Conservation (phyloP, 1,140 invertebrate species). For the Drosophila azteca region DNA sequence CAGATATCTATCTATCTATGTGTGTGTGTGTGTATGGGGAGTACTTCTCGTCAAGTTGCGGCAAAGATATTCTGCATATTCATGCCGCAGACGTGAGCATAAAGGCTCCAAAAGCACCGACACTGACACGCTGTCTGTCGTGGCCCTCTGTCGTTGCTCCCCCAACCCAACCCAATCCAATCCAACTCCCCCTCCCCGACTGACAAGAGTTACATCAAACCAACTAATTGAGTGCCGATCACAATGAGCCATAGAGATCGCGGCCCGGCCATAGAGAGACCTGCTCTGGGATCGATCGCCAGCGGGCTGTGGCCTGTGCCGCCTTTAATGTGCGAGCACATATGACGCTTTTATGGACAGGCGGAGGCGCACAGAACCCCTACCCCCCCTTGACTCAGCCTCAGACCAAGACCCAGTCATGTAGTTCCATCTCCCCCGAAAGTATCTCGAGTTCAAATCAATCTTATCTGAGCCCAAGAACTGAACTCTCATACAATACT, state of each 20-base stretch:
- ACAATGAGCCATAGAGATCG: constrained; percentile 70
- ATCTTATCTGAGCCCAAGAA: constrained; percentile 70
- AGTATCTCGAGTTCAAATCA: constrained; percentile 74
- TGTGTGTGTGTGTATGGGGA: constrained; percentile 20
- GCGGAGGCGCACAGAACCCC: constrained; percentile 27
- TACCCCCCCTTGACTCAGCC: no score
- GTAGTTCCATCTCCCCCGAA: background rate
- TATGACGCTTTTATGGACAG: constrained; percentile 59
- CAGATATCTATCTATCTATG: constrained; percentile 6
- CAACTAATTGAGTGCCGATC: constrained; percentile 79
- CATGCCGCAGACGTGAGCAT: constrained; percentile 68
- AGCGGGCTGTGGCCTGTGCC: constrained; percentile 20
- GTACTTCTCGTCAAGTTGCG: constrained; percentile 47
- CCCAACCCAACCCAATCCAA: constrained; percentile 1
- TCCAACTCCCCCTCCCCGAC: no score
- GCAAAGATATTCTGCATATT: constrained; percentile 71
- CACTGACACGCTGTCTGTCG: constrained; percentile 71
- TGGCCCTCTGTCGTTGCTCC: no score
- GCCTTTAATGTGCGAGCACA: constrained; percentile 74
- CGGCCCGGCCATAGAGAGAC: constrained; percentile 11
- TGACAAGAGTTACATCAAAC: constrained; percentile 80
- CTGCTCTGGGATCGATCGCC: constrained; percentile 28
- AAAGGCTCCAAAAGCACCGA: constrained; percentile 75
- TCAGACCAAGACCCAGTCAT: constrained; percentile 3
- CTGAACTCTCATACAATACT: background rate